These are phyloP conservation scores for Venustoraphidia nigricollis DNA, from an alignment of 2,888 invertebrate genomes.

Conservation along the genomic window DNA sequence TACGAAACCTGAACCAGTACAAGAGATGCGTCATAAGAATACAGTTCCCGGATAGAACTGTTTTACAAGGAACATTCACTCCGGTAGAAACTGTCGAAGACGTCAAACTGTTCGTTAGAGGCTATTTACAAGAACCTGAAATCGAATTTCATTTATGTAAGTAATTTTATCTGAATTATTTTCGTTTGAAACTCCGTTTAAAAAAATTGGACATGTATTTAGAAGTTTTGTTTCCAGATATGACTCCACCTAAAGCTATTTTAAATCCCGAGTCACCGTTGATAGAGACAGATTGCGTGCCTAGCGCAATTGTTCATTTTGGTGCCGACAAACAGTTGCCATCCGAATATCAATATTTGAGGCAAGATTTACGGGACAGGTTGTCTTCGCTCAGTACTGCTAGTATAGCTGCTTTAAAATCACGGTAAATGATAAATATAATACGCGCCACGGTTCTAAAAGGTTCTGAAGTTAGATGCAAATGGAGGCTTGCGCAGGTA, in stretches of 20 bases:
- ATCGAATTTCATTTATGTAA: conserved; percentile 67
- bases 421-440: conserved; percentile 36
- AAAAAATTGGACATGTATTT: no score
- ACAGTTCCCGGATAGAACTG: conserved; percentile 72
- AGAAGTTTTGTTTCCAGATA: conserved; percentile 38
- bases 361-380: conserved; percentile 40
- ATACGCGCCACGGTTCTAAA: no score
- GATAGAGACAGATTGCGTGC: conserved; percentile 59
- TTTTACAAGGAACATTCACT: conserved; percentile 73
- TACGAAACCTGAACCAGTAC: conserved; percentile 48
- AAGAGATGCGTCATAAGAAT: conserved; percentile 65
- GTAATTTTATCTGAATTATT: conserved; percentile 22
- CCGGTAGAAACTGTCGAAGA: conserved; percentile 57
- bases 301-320: conserved; percentile 63
- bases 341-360: conserved; percentile 32
- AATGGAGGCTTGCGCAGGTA: no score
- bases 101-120: conserved; percentile 58
- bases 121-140: conserved; percentile 47
- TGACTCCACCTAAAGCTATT: conserved; percentile 65
- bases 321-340: conserved; percentile 32
- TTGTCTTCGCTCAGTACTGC: conserved; percentile 52
- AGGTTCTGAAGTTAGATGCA: no score
- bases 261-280: conserved; percentile 45
- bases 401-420: conserved; percentile 48
- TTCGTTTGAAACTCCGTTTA: neutral